Evolutionary conservation across 2,113 vertebrate species (phyloP).

Genomic region (Myrmophylax atrothorax): DNA sequence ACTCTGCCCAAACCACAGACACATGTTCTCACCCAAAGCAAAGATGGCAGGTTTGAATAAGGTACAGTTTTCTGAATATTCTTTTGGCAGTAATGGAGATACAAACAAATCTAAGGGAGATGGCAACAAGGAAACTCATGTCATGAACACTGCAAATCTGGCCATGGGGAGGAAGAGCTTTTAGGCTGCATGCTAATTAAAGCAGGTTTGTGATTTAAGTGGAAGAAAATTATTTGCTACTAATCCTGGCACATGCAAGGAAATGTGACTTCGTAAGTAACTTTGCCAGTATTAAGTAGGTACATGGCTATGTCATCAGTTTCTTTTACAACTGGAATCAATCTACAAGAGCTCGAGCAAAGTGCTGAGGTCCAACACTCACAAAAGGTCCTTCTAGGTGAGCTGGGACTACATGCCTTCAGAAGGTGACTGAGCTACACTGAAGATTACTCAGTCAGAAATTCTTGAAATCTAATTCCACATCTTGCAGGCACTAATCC

Average conservation of each 20-base stretch:
- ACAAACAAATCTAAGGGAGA: not conserved
- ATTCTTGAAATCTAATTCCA: not conserved
- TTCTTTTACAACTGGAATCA: constrained; percentile 5
- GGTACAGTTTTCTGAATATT: not conserved
- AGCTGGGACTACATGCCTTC: rapidly evolving
- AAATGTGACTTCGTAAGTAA: not conserved
- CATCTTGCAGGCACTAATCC: not conserved
- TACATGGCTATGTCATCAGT: not conserved
- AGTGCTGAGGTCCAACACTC: not conserved
- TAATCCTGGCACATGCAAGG: not conserved
- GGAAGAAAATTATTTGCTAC: not conserved
- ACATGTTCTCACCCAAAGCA: not conserved
- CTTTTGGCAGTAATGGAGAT: not conserved
- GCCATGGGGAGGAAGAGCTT: not conserved
- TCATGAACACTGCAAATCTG: not conserved
- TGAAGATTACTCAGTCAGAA: not conserved
- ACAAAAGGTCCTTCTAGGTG: not conserved
- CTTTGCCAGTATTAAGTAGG: not conserved
- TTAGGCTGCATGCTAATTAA: not conserved
- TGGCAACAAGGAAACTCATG: not conserved
- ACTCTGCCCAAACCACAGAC: not conserved
- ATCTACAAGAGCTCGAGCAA: not conserved
- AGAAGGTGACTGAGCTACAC: not conserved
- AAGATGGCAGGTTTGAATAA: not conserved
- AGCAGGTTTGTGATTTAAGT: not conserved